Evolutionary conservation across 2,888 invertebrate genomes (phyloP).

Genomic region (Agrochola litura): DNA sequence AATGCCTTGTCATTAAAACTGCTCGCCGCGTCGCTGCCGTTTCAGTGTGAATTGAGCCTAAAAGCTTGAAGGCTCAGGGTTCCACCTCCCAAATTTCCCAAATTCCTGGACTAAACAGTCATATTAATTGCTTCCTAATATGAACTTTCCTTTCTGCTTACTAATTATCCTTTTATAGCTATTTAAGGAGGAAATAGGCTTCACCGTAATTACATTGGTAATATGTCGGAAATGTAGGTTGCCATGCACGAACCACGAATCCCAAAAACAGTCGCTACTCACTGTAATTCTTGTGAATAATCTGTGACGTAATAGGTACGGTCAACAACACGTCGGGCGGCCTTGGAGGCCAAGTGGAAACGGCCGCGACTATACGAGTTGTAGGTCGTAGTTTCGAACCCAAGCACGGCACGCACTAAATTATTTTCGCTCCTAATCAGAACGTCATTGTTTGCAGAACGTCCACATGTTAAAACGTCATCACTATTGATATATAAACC

Average conservation of each 20-base stretch:
- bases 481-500: no score
- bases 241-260: no score
- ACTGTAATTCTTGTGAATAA: not conserved
- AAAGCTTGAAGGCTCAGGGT: not conserved
- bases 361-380: not conserved
- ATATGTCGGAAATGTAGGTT: not conserved
- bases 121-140: not conserved
- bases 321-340: not conserved
- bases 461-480: not conserved
- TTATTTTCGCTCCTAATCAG: not conserved
- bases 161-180: not conserved
- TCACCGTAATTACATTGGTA: no score
- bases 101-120: not conserved
- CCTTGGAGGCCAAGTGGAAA: not conserved
- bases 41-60: no score
- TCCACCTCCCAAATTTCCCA: not conserved
- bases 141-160: not conserved
- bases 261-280: not conserved
- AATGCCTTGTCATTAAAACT: no score
- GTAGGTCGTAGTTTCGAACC: not conserved
- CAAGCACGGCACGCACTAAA: not conserved
- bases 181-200: not conserved
- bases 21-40: no score
- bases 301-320: slow-evolving; percentile 4
- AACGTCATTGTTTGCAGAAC: no score